Evolutionary conservation across 2,797 vertebrate species (phyloP), one percentile per base, ranked within the genome.

Genomic region (Myotis myotis): DNA sequence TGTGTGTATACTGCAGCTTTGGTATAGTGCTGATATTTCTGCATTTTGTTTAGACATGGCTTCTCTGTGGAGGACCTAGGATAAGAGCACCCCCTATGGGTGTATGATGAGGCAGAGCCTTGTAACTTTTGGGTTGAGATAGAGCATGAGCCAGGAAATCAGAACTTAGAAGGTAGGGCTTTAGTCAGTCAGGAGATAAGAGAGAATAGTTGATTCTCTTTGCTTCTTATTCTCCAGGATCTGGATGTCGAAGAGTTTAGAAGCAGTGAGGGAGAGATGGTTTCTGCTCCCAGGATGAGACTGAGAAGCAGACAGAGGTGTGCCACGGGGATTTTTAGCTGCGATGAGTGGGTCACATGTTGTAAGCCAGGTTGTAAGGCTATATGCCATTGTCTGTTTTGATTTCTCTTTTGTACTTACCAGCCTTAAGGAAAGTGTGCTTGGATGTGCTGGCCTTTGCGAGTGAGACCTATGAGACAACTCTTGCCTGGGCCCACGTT

Each of bases 101-200:
- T 68, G 3, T 10, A 68, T 17, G 30, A 79, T 49, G 33, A 93
- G 47, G 51, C 36, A 62, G 30, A 36, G 33, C 19, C 41, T 0
- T 68, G 19, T 81, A 36, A 66, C 38, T 85, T 90, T 16, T 1
- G 33, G n/a, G 30, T 64, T 85, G 66, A 96, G 62, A 83, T 12
- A 66, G 76, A 93, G 44, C 53, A 66, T 25, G 23, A 87, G 23
- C 10, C 55, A 92, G 57, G 89, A 95, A 90, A 83, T 66, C 53
- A 81, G 47, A 96, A 44, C 11, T 47, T 28, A 64, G 68, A 33
- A 30, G 22, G n/a, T 33, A 5, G 8, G 10, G 16, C 36, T 93
- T 89, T 70, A 82, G 62, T 30, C 4, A 41, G 20, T 44, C 22
- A 76, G 47, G 62, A 79, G 60, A 36, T 25, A 28, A 60, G 20